A percentile compares a stretch with the other conserved stretches of the same genome.
Conservation (phyloP, 2,113 vertebrate species). For the Myrmecobius fasciatus region DNA sequence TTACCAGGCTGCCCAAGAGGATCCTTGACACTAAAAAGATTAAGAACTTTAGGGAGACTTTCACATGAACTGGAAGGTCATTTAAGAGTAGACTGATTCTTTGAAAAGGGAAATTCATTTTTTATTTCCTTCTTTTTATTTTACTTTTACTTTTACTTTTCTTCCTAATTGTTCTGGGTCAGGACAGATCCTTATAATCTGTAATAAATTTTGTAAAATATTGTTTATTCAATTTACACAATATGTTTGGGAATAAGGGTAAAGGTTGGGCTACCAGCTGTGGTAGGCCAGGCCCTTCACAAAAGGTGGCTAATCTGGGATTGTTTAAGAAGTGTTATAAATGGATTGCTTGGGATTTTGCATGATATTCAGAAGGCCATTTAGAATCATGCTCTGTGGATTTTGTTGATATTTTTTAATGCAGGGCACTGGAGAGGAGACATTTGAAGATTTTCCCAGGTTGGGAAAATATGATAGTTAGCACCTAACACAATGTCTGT, state of each 20-base stretch:
- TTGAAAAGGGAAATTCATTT: too few species aligned
- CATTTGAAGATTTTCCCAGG: not conserved
- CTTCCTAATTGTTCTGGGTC: not conserved
- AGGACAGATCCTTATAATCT: not conserved
- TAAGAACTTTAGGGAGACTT: not conserved
- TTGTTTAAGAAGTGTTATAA: not conserved
- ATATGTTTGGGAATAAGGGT: not conserved
- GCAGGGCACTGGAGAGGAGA: not conserved
- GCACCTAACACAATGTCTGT: not conserved
- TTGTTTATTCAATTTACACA: not conserved
- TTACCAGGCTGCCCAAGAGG: not conserved
- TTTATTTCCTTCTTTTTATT: not conserved
- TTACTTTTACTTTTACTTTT: not conserved
- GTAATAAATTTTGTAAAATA: not conserved
- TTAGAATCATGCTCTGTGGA: not conserved
- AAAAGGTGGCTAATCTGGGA: not conserved
- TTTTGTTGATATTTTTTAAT: not conserved
- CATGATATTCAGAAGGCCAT: not conserved
- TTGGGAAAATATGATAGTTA: constrained; percentile 5
- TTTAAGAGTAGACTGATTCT: not conserved
- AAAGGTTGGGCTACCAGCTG: not conserved
- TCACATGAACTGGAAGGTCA: not conserved
- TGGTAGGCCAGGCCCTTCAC: not conserved
- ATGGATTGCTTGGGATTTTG: not conserved
- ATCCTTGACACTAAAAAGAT: not conserved